These are phyloP conservation scores for Perdita meconis DNA, from an alignment of 2,888 invertebrate species.

Conservation along the genomic window DNA sequence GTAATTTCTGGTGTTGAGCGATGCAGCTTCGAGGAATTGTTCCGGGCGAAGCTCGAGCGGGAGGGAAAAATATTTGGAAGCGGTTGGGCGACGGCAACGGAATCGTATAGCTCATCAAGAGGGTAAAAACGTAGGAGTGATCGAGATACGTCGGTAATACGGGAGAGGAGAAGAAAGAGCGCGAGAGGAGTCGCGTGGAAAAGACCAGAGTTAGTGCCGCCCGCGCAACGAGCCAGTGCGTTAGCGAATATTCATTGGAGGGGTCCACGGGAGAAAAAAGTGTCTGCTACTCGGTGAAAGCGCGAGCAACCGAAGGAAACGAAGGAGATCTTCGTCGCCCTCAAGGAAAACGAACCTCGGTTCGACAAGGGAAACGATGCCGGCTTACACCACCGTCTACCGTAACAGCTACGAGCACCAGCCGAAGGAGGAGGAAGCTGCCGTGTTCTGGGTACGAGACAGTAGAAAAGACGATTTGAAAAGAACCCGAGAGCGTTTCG, in stretches of 20 bases:
- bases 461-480: neutral
- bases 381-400: slow-evolving; percentile 79
- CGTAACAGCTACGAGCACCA: slow-evolving; percentile 76
- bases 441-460: slow-evolving; percentile 87
- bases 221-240: slow-evolving; percentile 80
- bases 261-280: slow-evolving; percentile 47
- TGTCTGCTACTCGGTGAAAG: slow-evolving; percentile 7
- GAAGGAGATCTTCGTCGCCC: slow-evolving; percentile 2
- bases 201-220: slow-evolving; percentile 81
- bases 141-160: slow-evolving; percentile 57
- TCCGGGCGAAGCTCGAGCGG: neutral
- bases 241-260: slow-evolving; percentile 64
- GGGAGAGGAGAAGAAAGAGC: slow-evolving; percentile 63
- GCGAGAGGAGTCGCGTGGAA: slow-evolving; percentile 71
- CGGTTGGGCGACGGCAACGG: neutral
- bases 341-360: slow-evolving; percentile 31
- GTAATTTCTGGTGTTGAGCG: neutral
- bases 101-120: slow-evolving; percentile 43
- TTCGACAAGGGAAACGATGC: slow-evolving; percentile 72
- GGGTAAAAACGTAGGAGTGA: slow-evolving; percentile 50
- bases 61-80: neutral
- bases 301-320: neutral
- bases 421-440: slow-evolving; percentile 86
- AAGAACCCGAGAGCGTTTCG: neutral
- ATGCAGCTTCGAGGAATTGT: neutral